Evolutionary conservation across 2,113 vertebrate genomes (phyloP).

Genomic region (Cheilinus undulatus): DNA sequence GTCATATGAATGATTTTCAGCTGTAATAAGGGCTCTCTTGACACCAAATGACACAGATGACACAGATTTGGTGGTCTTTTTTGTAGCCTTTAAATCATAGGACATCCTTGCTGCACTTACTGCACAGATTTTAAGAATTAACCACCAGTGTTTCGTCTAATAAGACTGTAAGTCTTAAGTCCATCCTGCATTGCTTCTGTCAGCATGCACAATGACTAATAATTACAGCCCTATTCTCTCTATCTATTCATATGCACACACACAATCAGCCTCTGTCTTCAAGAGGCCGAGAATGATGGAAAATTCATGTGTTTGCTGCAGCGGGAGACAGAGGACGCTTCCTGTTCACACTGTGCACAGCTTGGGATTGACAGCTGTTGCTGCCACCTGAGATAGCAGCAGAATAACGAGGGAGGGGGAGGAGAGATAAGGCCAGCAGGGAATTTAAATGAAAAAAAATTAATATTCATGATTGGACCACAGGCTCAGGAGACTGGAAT

Average conservation of each 20-base stretch:
- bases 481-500: background rate
- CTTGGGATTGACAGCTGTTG: conserved; percentile 43
- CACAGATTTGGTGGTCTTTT: background rate
- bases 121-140: conserved; percentile 11
- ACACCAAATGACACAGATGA: background rate
- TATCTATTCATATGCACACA: background rate
- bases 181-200: background rate
- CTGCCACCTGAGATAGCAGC: conserved; percentile 34
- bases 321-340: background rate
- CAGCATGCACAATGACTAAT: background rate
- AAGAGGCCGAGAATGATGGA: conserved; percentile 10
- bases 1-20: background rate
- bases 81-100: too few species aligned
- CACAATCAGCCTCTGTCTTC: background rate
- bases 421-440: conserved; percentile 19
- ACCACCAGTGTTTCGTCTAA: background rate
- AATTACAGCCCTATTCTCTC: background rate
- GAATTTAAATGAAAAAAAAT: background rate
- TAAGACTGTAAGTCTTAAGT: too few species aligned
- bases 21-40: background rate
- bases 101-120: background rate
- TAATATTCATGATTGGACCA: conserved; percentile 22
- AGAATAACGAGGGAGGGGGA: conserved; percentile 14
- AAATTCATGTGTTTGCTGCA: conserved; percentile 26
- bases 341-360: conserved; percentile 14